These are phyloP conservation scores for Panagrolaimus sp. DNA, from an alignment of 1,140 invertebrate species.

Conservation along the genomic window DNA sequence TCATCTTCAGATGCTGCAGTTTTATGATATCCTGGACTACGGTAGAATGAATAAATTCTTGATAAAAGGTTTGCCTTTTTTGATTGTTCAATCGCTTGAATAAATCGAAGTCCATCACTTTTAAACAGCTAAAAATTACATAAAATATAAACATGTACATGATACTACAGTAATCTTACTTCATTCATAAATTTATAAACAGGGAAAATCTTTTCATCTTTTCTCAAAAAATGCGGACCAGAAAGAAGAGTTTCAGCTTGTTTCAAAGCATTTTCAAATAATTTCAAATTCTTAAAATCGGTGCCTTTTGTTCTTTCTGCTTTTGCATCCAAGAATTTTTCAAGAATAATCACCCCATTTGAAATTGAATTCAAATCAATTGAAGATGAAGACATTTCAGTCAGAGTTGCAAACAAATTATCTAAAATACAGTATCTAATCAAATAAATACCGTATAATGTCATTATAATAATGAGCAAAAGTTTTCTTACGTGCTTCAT, in stretches of 20 bases:
- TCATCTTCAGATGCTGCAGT: background rate
- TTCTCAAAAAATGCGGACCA: background rate
- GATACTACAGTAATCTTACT: background rate
- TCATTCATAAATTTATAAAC: background rate
- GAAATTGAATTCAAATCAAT: background rate
- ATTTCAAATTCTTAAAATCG: background rate
- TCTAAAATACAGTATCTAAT: background rate
- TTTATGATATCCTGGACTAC: background rate
- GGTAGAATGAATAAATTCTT: background rate
- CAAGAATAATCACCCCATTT: background rate
- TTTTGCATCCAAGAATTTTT: background rate
- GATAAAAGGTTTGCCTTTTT: background rate
- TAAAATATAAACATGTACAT: background rate
- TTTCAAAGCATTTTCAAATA: background rate
- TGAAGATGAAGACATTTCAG: background rate
- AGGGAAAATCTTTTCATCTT: background rate
- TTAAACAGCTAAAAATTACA: background rate
- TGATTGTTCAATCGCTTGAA: background rate
- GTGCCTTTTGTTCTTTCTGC: background rate
- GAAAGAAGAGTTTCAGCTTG: background rate
- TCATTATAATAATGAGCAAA: too few species aligned
- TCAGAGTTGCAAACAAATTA: background rate
- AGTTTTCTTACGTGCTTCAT: background rate
- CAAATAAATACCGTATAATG: too few species aligned
- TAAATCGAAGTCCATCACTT: background rate